Evolutionary conservation across 2,113 vertebrate genomes (phyloP).

Genomic region (Eretmochelys imbricata): DNA sequence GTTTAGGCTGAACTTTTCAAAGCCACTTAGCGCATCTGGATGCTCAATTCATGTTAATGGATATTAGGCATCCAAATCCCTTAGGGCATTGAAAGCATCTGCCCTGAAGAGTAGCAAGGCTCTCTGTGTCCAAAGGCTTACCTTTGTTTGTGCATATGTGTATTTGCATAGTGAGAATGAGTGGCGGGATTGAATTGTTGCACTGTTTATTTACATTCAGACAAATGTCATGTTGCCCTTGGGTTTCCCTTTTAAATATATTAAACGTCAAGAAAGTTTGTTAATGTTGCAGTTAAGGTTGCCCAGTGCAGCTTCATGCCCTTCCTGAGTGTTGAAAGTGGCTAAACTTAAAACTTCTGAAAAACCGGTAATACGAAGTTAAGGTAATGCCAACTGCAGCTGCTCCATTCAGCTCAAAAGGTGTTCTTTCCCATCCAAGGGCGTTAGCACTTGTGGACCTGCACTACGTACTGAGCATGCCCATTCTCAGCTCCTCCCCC

Average conservation of each 20-base stretch:
- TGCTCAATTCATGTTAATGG: neutral
- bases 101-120: fast-evolving
- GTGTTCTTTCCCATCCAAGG: neutral
- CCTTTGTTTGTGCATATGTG: neutral
- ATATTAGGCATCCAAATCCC: neutral
- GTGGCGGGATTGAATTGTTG: neutral
- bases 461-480: neutral
- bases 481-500: neutral
- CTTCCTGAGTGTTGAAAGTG: neutral
- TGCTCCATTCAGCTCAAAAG: neutral
- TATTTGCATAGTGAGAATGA: neutral
- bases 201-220: neutral
- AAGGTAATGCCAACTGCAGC: neutral
- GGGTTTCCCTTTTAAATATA: neutral
- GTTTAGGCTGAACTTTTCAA: neutral
- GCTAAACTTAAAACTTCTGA: neutral
- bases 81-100: neutral
- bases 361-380: neutral
- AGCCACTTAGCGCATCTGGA: neutral
- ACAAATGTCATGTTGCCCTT: neutral
- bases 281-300: neutral
- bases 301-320: neutral
- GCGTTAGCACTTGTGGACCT: neutral
- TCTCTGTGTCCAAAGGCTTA: neutral
- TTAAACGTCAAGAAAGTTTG: neutral